phyloP scores from a whole-genome alignment of 2,888 invertebrate species.

The Pyrocoelia pectoralis region DNA sequence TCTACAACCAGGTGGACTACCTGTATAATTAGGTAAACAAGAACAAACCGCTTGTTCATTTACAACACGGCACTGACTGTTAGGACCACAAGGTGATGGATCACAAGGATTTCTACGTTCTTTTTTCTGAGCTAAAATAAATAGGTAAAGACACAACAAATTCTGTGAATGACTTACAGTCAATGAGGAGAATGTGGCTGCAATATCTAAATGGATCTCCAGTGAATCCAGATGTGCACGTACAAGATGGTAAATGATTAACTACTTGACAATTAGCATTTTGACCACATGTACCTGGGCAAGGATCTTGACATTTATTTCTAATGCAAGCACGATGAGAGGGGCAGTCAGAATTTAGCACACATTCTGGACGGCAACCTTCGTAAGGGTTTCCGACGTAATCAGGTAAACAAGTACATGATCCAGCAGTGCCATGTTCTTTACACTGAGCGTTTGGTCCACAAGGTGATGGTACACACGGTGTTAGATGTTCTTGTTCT shows the following conservation, averaged over 20 bases:
- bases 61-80: constrained; percentile 70
- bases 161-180: constrained; percentile 62
- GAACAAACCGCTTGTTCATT: constrained; percentile 63
- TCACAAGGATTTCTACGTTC: constrained; percentile 69
- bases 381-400: constrained; percentile 78
- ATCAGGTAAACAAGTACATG: constrained; percentile 71
- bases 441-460: constrained; percentile 71
- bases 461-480: constrained; percentile 70
- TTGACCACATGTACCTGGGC: constrained; percentile 74
- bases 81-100: constrained; percentile 74
- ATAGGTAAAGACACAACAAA: not conserved
- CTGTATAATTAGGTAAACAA: constrained; percentile 75
- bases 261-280: constrained; percentile 74
- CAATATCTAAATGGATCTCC: constrained; percentile 75
- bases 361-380: constrained; percentile 76
- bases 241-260: constrained; percentile 73
- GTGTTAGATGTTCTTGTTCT: constrained; percentile 62
- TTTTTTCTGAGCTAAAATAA: constrained; percentile 55
- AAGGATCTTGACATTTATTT: constrained; percentile 76
- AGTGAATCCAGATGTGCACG: constrained; percentile 67
- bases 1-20: constrained; percentile 79
- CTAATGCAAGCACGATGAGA: constrained; percentile 73
- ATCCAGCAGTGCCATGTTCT: constrained; percentile 66
- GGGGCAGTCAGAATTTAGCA: constrained; percentile 71
- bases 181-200: constrained; percentile 55